Base-by-base conservation (phyloP, 2,888 invertebrate genomes). In the Strigamia transsilvanica region DNA sequence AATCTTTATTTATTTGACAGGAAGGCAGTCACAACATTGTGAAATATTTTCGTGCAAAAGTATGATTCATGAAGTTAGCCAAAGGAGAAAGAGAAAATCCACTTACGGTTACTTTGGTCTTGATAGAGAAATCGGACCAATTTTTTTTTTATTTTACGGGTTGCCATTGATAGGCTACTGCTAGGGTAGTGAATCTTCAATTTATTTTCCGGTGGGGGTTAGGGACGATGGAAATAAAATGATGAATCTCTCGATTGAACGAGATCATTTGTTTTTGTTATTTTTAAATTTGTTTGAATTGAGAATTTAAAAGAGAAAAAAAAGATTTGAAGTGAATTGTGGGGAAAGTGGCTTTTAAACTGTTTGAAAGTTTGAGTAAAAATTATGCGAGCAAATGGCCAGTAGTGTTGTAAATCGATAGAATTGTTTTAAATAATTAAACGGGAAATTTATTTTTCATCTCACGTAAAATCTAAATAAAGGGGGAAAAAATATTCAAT, bases 51-150 rank as follows among this genome's bases (percentile, higher is more conserved):
- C 46, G 13, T 7, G 13, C 46, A 46, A 46, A 46, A 46, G 46
- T 46, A 46, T 46, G 46, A 46, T 46, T 46, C 46, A 46, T 46
- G 46, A 46, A 46, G 46, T 46, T 46, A 46, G 46, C 46, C 46
- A 46, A 46, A 46, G 46, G 46, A 46, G 46, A 46, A 46, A 46
- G 46, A 46, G 46, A 46, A 41, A 46, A 46, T 46, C 46, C 46
- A 46, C 46, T 46, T 46, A 46, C 13, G 46, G 34, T 34, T 34
- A 34, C 34, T 21, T 56, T 73, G 32, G 10, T 13, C 23, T 73
- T 73, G 73, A 73, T 73, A 73, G 73, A 32, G 23, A 73, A 27
- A 73, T 73, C 23, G 23, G 32, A 73, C 32, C 23, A 27, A 66
- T 66, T 66, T 66, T 66, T 73, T 73, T 73, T 18, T 32, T 32